A percentile compares a stretch with the other conserved stretches of the same genome.
These are phyloP conservation scores for Mellilla xanthometata DNA, from an alignment of 2,888 invertebrate genomes.

Conservation along the genomic window DNA sequence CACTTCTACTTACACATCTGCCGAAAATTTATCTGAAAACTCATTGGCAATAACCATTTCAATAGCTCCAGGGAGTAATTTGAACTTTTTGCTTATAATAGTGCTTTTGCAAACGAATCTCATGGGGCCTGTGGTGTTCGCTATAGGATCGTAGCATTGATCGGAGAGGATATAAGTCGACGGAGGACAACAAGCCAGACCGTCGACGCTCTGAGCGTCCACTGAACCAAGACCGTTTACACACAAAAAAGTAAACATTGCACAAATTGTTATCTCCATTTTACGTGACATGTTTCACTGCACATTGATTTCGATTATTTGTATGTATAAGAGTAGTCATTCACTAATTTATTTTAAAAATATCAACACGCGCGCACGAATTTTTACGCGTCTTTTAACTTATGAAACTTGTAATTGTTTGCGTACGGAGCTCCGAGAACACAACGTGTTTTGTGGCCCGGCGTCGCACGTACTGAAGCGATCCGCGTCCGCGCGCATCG, in stretches of 20 bases:
- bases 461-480: too few relatives aligned
- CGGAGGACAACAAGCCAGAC: slow-evolving; percentile 17
- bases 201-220: slow-evolving; percentile 6
- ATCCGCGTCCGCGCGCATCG: too few relatives aligned
- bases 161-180: slow-evolving; percentile 7
- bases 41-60: slow-evolving; percentile 17
- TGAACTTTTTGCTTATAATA: slow-evolving; percentile 8
- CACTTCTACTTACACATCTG: slow-evolving; percentile 34
- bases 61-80: slow-evolving; percentile 23
- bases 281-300: too few relatives aligned
- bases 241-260: slow-evolving; percentile 3
- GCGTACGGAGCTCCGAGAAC: too few relatives aligned
- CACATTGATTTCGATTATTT: too few relatives aligned
- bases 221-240: neutral
- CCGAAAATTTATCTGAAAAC: slow-evolving; percentile 21
- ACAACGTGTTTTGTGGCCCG: too few relatives aligned
- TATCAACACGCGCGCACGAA: too few relatives aligned
- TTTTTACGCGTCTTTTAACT: too few relatives aligned
- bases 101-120: slow-evolving; percentile 9
- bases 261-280: slow-evolving; percentile 5
- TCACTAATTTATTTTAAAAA: too few relatives aligned
- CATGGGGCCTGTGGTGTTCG: slow-evolving; percentile 10
- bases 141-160: slow-evolving; percentile 8
- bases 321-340: too few relatives aligned
- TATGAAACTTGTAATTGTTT: too few relatives aligned